Conservation (phyloP, 1,140 invertebrate genomes). For the Nasonia giraulti region DNA sequence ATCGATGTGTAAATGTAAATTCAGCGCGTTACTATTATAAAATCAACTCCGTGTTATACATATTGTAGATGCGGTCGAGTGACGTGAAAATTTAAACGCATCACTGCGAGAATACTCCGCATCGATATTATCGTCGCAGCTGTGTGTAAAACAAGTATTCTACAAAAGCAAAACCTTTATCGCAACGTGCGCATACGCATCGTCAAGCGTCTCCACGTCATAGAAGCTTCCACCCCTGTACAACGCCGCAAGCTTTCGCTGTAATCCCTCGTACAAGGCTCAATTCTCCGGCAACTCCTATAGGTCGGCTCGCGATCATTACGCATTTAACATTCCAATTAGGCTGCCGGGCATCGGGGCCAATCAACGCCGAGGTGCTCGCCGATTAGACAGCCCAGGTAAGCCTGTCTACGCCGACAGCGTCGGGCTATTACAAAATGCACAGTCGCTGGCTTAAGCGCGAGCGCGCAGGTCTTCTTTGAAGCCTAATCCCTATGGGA, state of each 20-base stretch:
- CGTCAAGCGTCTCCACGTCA: neutral
- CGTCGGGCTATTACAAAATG: neutral
- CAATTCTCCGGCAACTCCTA: neutral
- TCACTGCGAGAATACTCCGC: no score
- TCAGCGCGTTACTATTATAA: no score
- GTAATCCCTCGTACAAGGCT: neutral
- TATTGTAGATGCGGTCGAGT: no score
- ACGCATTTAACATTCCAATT: conserved; percentile 11
- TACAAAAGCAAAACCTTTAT: no score
- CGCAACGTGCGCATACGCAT: no score
- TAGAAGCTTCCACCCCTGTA: neutral
- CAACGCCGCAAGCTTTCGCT: neutral
- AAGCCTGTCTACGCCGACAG: neutral
- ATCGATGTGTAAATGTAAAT: no score
- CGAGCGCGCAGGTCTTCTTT: conserved; percentile 21
- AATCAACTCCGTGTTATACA: no score
- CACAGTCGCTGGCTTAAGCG: neutral
- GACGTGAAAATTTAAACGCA: no score
- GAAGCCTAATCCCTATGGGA: conserved; percentile 41
- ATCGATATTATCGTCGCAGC: no score
- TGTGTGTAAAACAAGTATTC: no score
- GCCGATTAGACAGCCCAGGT: neutral
- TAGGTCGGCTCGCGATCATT: neutral
- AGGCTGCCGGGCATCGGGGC: neutral
- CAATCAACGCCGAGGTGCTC: neutral